A percentile compares a stretch with the other conserved stretches of the same genome.
Evolutionary conservation across 2,888 invertebrate genomes (phyloP).

Genomic region (Eupelmus urozonus): DNA sequence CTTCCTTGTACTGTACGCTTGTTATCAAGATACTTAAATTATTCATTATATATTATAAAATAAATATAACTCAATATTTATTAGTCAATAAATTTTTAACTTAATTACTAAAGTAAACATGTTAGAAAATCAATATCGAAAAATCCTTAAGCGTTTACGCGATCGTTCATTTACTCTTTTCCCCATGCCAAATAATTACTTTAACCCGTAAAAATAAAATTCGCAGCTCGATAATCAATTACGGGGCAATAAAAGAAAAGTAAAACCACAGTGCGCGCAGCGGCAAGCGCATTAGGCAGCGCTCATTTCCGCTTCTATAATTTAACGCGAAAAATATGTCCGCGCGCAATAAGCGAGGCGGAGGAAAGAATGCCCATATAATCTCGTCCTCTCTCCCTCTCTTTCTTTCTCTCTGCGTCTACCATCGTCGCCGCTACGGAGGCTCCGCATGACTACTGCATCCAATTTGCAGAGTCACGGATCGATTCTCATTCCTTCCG

Average conservation of each 20-base stretch:
- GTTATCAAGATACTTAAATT: too few species aligned
- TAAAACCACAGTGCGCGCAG: neutral
- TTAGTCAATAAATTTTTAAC: too few species aligned
- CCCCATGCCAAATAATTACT: too few species aligned
- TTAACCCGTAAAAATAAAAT: slow-evolving; percentile 16
- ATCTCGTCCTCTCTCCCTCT: slow-evolving; percentile 13
- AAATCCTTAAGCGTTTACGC: too few species aligned
- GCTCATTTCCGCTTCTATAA: slow-evolving; percentile 42
- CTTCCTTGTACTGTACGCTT: too few species aligned
- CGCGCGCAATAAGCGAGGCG: neutral
- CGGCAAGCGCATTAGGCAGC: neutral
- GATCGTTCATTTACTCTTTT: too few species aligned
- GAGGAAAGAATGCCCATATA: slow-evolving; percentile 3
- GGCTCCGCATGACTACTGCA: slow-evolving; percentile 47
- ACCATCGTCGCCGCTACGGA: neutral
- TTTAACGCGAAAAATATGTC: slow-evolving; percentile 33
- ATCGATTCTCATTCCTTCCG: slow-evolving; percentile 60
- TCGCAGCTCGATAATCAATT: slow-evolving; percentile 7
- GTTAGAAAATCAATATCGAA: too few species aligned
- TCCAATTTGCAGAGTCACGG: slow-evolving; percentile 61
- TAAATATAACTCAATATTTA: too few species aligned
- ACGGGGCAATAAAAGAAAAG: neutral
- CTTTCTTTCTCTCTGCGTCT: neutral
- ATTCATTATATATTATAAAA: too few species aligned
- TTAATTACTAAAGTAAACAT: too few species aligned